phyloP scores from a whole-genome alignment of 2,113 vertebrate species.

The Thamnophis sirtalis region DNA sequence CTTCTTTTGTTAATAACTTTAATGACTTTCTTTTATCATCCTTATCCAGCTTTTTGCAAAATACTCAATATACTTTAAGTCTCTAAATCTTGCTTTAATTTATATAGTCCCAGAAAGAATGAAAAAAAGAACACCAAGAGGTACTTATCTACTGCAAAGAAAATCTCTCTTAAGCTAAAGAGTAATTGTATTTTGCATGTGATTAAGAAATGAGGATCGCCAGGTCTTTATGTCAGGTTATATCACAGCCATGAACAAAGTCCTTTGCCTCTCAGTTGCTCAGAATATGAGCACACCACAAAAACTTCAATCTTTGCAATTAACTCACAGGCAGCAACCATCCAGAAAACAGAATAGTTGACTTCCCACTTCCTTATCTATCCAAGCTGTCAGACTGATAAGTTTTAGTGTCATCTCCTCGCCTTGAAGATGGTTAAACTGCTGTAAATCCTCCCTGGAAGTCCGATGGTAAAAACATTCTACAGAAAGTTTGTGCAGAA shows the following conservation, averaged over 20 bases:
- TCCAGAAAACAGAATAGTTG: too few relatives aligned
- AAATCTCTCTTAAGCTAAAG: not conserved
- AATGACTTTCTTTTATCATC: not conserved
- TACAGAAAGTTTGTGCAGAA: not conserved
- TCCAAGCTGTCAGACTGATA: too few relatives aligned
- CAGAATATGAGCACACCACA: not conserved
- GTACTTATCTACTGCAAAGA: not conserved
- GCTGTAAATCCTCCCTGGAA: too few relatives aligned
- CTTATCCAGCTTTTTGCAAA: not conserved
- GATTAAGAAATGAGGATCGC: not conserved
- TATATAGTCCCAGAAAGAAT: not conserved
- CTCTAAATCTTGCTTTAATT: not conserved
- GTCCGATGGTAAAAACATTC: not conserved
- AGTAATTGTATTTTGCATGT: not conserved
- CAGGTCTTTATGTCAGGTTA: not conserved
- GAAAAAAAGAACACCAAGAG: not conserved
- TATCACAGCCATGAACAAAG: not conserved
- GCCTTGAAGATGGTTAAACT: too few relatives aligned
- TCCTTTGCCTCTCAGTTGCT: not conserved
- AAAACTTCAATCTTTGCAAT: too few relatives aligned
- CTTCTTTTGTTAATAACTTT: not conserved
- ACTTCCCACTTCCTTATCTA: too few relatives aligned
- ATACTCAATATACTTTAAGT: not conserved
- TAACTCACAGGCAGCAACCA: too few relatives aligned
- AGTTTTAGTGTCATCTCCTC: too few relatives aligned